Conservation (phyloP, 2,888 invertebrate species). For the Dryocosmus kuriphilus region DNA sequence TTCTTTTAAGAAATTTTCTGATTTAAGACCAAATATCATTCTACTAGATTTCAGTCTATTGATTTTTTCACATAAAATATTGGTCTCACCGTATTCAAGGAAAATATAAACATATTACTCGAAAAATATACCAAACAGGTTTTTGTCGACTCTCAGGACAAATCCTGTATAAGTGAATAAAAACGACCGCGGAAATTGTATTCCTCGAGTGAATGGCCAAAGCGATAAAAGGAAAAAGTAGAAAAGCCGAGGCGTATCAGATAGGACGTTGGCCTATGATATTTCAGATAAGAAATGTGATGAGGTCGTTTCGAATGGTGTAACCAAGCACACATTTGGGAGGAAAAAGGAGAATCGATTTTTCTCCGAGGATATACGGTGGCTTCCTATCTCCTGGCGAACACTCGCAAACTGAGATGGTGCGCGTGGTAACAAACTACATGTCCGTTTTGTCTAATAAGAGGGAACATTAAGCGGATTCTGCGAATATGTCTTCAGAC, state of each 20-base stretch:
- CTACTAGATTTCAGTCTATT: no score
- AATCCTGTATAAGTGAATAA: slow-evolving; percentile 9
- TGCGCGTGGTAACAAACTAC: neutral
- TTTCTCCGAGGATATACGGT: neutral
- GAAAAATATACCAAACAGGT: neutral
- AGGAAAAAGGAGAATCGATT: slow-evolving; percentile 30
- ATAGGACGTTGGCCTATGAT: neutral
- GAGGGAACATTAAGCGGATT: neutral
- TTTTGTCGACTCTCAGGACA: neutral
- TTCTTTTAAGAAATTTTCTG: no score
- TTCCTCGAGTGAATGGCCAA: neutral
- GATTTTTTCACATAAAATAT: no score
- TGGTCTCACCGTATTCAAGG: no score
- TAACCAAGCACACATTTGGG: slow-evolving; percentile 26
- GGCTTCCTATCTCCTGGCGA: neutral
- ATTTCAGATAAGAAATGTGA: slow-evolving; percentile 38
- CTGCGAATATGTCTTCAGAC: neutral
- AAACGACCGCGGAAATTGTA: neutral
- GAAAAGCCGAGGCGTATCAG: neutral
- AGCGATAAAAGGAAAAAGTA: neutral
- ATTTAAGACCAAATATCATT: no score
- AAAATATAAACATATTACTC: neutral
- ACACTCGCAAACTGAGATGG: neutral
- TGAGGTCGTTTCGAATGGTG: slow-evolving; percentile 1
- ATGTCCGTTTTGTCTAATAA: neutral